Base-by-base conservation (phyloP, 2,113 vertebrate species). In the Todiramphus chloris region DNA sequence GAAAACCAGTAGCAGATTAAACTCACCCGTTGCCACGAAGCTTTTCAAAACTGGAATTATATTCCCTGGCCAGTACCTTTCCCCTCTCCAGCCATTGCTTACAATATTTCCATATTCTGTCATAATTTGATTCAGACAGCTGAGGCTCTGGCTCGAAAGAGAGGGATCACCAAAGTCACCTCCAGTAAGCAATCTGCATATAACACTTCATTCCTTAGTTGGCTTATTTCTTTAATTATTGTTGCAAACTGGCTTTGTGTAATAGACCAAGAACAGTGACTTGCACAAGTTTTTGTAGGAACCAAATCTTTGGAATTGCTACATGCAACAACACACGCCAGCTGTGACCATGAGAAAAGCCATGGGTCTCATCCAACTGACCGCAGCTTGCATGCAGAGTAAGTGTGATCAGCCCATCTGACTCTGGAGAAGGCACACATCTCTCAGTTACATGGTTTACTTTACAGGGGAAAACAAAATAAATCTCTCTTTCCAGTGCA, bases 271-370 rank as follows among this genome's bases (percentile, higher is more conserved):
- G 43, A 64, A 60, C 11, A 66, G 13, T 6, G 12, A 2, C 3
- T 74, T 96, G 60, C 63, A 93, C 55, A 88, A 86, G 87, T 33
- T 88, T 58, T 75, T 59, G 64, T 25, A 93, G 88, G 64, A 88
- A 60, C 9, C 8, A 4, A 4, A 59, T 9, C 88, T 91, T 74
- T 85, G 66, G 78, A 95, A 79, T 20, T 64, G 24, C 62, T 87
- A 16, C 69, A 28, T 37, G 33, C 14, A 87, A 79, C 81, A 91
- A 60, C 53, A 82, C 55, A 82, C 86, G 60, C 50, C 87, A 90
- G 37, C 74, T 90, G 50, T 31, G 55, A 53, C 75, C 4, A 0
- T 74, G 73, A 86, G 76, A 62, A 93, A 78, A 76, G 51, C 6
- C 44, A 16, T 9, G 3, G 23, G n/a, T 59, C 59, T 86, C 82